phyloP scores from a whole-genome alignment of 2,113 vertebrate genomes.

The Phoenicopterus ruber region DNA sequence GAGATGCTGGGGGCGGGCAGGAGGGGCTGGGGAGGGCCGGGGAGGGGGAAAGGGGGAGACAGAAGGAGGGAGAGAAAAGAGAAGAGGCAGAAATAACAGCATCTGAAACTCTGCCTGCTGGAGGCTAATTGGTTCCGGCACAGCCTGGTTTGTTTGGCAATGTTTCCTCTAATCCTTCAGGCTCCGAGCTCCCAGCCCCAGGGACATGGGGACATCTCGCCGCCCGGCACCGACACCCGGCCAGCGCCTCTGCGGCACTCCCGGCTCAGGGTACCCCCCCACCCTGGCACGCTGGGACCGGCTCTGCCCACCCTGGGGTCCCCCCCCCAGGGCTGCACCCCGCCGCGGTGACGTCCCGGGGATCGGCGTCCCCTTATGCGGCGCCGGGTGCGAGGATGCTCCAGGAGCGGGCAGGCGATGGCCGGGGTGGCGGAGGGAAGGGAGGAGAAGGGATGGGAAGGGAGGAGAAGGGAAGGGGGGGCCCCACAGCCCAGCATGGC shows the following conservation, averaged over 20 bases:
- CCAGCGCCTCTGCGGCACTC: not conserved
- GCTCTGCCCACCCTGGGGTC: not conserved
- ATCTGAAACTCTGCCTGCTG: conserved; percentile 71
- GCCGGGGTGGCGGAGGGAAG: not conserved
- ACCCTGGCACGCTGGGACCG: not conserved
- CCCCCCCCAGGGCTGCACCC: not conserved
- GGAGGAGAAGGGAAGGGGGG: not conserved
- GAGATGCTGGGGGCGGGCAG: conserved; percentile 49
- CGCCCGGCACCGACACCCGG: not conserved
- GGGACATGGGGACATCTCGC: conserved; percentile 29
- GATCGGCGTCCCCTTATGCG: not conserved
- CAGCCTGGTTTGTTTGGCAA: conserved; percentile 71
- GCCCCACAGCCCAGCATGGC: conserved; percentile 3
- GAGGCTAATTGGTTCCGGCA: conserved; percentile 74
- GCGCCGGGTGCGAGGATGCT: not conserved
- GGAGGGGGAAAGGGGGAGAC: conserved; percentile 12
- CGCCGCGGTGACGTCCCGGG: not conserved
- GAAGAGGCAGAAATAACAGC: conserved; percentile 65
- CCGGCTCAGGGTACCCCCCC: not conserved
- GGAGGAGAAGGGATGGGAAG: not conserved
- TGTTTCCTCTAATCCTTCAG: conserved; percentile 63
- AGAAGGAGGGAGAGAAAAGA: conserved; percentile 11
- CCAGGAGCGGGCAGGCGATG: not conserved
- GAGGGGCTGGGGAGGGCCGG: not conserved
- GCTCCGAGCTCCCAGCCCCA: conserved; percentile 31